Evolutionary conservation across 2,113 vertebrate genomes (phyloP).

Genomic region (Toxotes jaculatrix): DNA sequence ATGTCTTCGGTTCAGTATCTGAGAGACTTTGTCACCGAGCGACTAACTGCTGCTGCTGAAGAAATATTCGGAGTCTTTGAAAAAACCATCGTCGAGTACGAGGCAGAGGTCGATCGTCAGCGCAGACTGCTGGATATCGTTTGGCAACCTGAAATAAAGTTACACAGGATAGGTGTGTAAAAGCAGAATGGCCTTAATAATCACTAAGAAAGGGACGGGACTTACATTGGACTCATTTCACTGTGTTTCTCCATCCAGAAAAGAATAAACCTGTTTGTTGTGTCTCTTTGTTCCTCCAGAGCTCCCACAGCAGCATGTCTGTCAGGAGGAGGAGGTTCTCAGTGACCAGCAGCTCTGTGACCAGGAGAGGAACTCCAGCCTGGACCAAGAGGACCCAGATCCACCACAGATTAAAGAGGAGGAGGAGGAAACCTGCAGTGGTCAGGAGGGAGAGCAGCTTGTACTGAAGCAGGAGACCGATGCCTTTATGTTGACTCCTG

Average conservation of each 20-base stretch:
- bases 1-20: not conserved
- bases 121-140: not conserved
- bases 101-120: not conserved
- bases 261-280: not conserved
- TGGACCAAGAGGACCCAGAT: not conserved
- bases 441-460: slow-evolving; percentile 6
- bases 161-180: not conserved
- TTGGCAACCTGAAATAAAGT: too few species aligned
- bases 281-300: not conserved
- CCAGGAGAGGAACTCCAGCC: not conserved
- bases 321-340: slow-evolving; percentile 15
- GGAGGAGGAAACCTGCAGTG: not conserved
- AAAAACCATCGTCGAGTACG: not conserved
- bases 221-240: too few species aligned
- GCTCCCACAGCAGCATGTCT: not conserved
- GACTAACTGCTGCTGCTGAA: not conserved
- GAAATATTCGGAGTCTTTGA: not conserved
- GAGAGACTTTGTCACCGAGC: not conserved
- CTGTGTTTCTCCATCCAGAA: too few species aligned
- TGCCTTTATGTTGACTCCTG: not conserved
- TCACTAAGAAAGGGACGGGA: too few species aligned
- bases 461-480: slow-evolving; percentile 6
- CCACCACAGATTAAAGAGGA: not conserved
- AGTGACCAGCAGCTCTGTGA: not conserved
- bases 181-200: too few species aligned